Base-by-base conservation (phyloP, 2,113 vertebrate genomes). In the Callospermophilus lateralis region DNA sequence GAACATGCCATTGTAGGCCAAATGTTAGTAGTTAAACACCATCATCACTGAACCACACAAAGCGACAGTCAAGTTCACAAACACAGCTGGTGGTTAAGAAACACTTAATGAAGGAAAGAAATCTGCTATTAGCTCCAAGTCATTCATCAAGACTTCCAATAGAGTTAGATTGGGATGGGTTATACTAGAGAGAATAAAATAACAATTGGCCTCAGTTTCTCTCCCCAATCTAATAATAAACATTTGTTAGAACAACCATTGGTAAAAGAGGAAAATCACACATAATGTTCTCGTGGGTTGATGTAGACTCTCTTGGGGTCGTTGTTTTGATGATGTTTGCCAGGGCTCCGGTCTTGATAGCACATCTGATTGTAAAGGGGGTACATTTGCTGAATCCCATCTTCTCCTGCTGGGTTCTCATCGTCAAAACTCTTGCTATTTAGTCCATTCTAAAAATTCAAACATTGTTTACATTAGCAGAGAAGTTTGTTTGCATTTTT, bases 241-340 rank as follows among this genome's bases (percentile, higher is more conserved):
- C 72, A 78, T 95, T 96, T 61, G 76, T 67, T 73, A 97, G 37
- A 53, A 80, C 10, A 76, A 17, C 37, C 58, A 32, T 6, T 58
- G 48, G 94, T 76, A 93, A 86, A 67, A 51, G 73, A 86, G 84
- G 19, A 84, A 58, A 96, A 80, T 99, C 96, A 99, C 95, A 99
- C 98, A 48, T 99, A 99, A 95, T 99, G 98, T 67, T 99, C 99
- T 88, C 94, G 97, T 1, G 98, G 98, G 94, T 98, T 98, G 97
- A 98, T 96, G 92, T 98, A 99, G 96, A 98, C 89, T 96, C 97
- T 97, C 92, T 98, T 97, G 20, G 96, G 39, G 93, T 89, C 81
- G 8, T 91, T 77, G 70, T 84, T 95, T 3, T 94, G 97, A 39
- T 92, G 97, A 0, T 77, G 79, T 63, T 95, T 95, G 93, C 96